Evolutionary conservation across 2,113 vertebrate genomes (phyloP), one percentile per base, ranked within the genome.

Genomic region (Sinocyclocheilus anshuiensis): DNA sequence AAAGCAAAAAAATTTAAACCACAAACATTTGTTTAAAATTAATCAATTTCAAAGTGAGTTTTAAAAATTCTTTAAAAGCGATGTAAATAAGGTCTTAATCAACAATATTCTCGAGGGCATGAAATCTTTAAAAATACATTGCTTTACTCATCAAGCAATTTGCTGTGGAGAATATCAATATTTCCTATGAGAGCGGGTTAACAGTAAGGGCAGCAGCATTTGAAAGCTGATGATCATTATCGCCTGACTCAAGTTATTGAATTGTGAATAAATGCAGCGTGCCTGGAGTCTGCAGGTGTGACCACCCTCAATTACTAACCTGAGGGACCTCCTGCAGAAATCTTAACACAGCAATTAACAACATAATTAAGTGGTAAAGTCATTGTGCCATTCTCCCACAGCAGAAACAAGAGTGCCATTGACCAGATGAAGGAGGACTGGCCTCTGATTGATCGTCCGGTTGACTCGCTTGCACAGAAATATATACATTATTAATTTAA

Each of bases 301-400:
- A 94, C 93, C 93, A 94, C 93, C 94, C 93, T 94, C 94, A 90
- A 95, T 95, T 94, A 95, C 92, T 74, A 88, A 94, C 94, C 92
- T 82, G 92, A 92, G 94, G 94, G 92, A 92, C 90, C 92, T 93
- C 91, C 92, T 93, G 57, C 91, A 91, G 93, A 93, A 94, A 92
- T 94, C 93, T 94, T 95, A 95, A 95, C 92, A 88, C 94, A 92
- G 94, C 95, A 95, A 95, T 95, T 95, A 95, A 94, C 94, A 95
- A 94, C 93, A 94, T 95, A 93, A 95, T 95, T 95, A 95, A 95
- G 95, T 94, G 94, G 89, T 93, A 94, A 92, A 92, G 93, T 91
- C 89, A 92, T 91, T 92, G 91, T 93, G 93, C 89, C 93, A 83
- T 92, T 93, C 89, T 87, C 86, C 91, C 88, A 63, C 75, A 91